A percentile compares a stretch with the other conserved stretches of the same genome.
Conservation (phyloP, 92 coral and sea anemone species). For the Bergia sp. region DNA sequence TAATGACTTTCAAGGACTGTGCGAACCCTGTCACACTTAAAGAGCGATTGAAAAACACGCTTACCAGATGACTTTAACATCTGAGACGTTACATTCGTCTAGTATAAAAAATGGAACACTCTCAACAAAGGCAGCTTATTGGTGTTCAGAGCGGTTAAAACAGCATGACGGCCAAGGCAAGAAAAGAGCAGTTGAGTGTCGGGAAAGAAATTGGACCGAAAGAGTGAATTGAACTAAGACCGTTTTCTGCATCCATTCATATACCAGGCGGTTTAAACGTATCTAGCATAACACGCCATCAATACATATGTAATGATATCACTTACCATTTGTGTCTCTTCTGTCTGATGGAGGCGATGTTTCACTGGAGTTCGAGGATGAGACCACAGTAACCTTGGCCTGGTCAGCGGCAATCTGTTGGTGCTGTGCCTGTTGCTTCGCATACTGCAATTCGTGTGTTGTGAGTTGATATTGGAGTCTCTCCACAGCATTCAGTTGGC, state of each 20-base stretch:
- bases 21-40: too few relatives aligned
- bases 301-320: neutral
- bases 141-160: too few relatives aligned
- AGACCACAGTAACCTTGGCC: constrained; percentile 65
- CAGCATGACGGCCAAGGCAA: neutral
- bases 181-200: neutral
- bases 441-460: constrained; percentile 89
- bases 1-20: too few relatives aligned
- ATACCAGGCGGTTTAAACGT: neutral
- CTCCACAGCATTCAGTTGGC: constrained; percentile 86
- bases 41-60: too few relatives aligned
- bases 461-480: constrained; percentile 93
- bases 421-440: constrained; percentile 82
- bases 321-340: constrained; percentile 14
- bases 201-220: neutral
- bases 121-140: too few relatives aligned
- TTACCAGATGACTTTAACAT: too few relatives aligned
- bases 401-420: constrained; percentile 81
- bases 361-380: constrained; percentile 71
- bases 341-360: constrained; percentile 16
- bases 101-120: too few relatives aligned
- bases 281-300: neutral
- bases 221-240: too few relatives aligned
- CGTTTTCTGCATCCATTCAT: neutral
- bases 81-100: too few relatives aligned